These are phyloP conservation scores for Fundulus diaphanus DNA, from an alignment of 2,797 vertebrate genomes.

Conservation along the genomic window DNA sequence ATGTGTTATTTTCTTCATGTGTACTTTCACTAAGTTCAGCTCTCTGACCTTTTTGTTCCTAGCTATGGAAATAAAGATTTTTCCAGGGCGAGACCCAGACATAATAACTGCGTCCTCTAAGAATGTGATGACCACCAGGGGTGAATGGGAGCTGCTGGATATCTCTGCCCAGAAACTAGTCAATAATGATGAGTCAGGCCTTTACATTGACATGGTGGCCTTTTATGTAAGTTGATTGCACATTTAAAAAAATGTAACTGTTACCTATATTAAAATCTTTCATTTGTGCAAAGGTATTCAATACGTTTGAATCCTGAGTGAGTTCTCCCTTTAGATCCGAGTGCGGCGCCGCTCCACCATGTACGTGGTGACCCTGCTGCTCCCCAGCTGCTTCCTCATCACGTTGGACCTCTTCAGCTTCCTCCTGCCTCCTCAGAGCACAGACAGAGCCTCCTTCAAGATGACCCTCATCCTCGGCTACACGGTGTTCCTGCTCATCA, in stretches of 20 bases:
- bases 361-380: conserved; percentile 80
- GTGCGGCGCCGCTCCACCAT: conserved; percentile 70
- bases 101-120: conserved; percentile 54
- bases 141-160: conserved; percentile 81
- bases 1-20: not conserved
- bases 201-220: conserved; percentile 32
- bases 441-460: conserved; percentile 80
- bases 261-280: not conserved
- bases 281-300: not conserved
- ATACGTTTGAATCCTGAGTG: not conserved
- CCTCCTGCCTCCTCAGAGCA: conserved; percentile 77
- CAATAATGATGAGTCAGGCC: rapidly evolving
- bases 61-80: conserved; percentile 69
- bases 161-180: conserved; percentile 47
- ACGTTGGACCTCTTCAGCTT: conserved; percentile 85
- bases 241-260: not conserved
- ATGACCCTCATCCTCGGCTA: conserved; percentile 85
- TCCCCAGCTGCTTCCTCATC: conserved; percentile 84
- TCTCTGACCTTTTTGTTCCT: conserved; percentile 7
- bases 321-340: conserved; percentile 58
- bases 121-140: conserved; percentile 68
- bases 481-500: conserved; percentile 82
- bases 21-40: not conserved
- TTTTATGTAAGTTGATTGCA: conserved; percentile 61
- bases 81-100: conserved; percentile 27